Percentiles rank a stretch among this genome's conserved stretches.
phyloP scores from a whole-genome alignment of 2,113 vertebrate species.

The Eulacestoma nigropectus region DNA sequence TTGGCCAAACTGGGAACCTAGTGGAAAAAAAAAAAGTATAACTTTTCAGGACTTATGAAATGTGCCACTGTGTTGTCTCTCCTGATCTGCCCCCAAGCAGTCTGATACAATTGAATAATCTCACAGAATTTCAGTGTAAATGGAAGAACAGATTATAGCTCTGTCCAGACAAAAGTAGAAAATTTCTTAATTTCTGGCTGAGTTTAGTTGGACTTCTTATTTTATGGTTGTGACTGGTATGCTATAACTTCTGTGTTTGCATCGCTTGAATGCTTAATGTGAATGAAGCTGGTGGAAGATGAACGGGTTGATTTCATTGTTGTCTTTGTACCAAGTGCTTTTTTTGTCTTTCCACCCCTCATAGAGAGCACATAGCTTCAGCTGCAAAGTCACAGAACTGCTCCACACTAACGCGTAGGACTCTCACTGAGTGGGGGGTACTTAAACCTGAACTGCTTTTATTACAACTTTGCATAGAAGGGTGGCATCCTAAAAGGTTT shows the following conservation, averaged over 20 bases:
- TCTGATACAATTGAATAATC: neutral
- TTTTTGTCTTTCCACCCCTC: neutral
- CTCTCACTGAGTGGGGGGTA: neutral
- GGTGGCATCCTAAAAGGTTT: neutral
- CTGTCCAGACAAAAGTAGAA: neutral
- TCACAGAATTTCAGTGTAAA: neutral
- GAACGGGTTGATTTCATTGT: neutral
- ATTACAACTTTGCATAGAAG: neutral
- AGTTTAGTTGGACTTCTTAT: neutral
- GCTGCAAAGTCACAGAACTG: neutral
- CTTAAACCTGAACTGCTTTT: neutral
- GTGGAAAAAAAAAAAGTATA: neutral
- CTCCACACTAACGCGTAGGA: fast-evolving
- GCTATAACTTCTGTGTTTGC: neutral
- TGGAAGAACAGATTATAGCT: neutral
- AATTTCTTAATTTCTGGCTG: neutral
- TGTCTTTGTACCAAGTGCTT: neutral
- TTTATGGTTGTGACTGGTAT: neutral
- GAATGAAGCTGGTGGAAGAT: neutral
- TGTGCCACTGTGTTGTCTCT: neutral
- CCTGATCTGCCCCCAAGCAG: neutral
- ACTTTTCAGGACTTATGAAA: neutral
- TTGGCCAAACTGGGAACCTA: neutral
- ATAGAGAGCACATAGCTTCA: neutral
- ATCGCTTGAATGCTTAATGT: neutral